Percentiles rank a stretch among this genome's conserved stretches.
These are phyloP conservation scores for Pogonocichla stellata DNA, from an alignment of 2,113 vertebrate species.

Conservation along the genomic window DNA sequence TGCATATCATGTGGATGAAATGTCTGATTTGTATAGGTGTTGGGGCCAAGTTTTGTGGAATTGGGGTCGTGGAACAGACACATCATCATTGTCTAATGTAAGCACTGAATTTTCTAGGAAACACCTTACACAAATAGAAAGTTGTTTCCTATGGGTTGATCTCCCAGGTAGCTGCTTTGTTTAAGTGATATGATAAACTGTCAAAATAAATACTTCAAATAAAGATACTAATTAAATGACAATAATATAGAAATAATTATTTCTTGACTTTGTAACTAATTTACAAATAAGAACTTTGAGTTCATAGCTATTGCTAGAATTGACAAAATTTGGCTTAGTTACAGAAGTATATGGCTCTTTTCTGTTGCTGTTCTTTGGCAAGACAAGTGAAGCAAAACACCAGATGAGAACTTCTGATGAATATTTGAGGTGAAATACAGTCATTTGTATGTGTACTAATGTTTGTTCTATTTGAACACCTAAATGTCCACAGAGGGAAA, in stretches of 20 bases:
- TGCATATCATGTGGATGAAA: neutral
- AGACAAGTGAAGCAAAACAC: neutral
- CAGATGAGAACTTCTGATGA: neutral
- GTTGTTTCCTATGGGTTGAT: rapidly evolving
- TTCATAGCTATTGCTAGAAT: neutral
- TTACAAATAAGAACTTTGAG: neutral
- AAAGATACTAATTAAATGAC: neutral
- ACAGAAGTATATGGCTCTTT: neutral
- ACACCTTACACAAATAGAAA: neutral
- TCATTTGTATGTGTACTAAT: neutral
- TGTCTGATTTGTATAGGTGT: neutral
- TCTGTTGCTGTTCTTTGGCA: neutral
- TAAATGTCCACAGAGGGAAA: neutral
- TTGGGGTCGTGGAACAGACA: neutral
- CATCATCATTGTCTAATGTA: neutral
- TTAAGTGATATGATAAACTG: neutral
- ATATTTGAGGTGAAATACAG: neutral
- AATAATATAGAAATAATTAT: neutral
- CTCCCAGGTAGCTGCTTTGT: neutral
- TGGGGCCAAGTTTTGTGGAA: neutral
- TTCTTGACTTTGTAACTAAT: neutral
- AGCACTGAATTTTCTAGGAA: neutral
- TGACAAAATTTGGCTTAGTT: neutral
- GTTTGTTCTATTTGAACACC: neutral
- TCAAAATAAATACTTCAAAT: neutral